Evolutionary conservation across 2,113 vertebrate species (phyloP).

Genomic region (Ascaphus truei): DNA sequence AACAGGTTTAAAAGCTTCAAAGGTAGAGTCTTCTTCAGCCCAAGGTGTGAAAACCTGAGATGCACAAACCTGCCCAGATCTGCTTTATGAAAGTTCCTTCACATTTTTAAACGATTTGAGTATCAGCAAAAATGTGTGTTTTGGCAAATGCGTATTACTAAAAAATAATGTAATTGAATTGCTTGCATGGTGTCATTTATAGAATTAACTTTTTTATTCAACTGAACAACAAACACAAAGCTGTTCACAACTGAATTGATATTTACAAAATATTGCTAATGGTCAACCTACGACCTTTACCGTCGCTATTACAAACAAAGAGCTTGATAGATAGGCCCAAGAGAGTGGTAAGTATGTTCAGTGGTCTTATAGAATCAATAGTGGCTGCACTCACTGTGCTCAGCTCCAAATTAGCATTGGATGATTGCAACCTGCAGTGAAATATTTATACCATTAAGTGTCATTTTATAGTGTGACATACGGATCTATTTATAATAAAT

Average conservation of each 20-base stretch:
- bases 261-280: slow-evolving; percentile 3
- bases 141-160: too few relatives aligned
- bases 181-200: too few relatives aligned
- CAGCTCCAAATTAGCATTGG: slow-evolving; percentile 7
- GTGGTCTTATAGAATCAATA: slow-evolving; percentile 23
- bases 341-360: neutral
- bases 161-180: too few relatives aligned
- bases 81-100: too few relatives aligned
- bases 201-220: too few relatives aligned
- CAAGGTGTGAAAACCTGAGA: too few relatives aligned
- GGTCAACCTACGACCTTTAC: neutral
- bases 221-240: neutral
- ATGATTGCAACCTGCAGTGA: slow-evolving; percentile 10
- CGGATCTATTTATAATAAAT: slow-evolving; percentile 19
- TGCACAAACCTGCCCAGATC: too few relatives aligned
- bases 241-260: neutral
- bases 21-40: too few relatives aligned
- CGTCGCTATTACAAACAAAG: neutral
- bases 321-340: slow-evolving; percentile 9
- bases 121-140: too few relatives aligned
- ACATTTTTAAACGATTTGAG: too few relatives aligned
- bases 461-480: neutral
- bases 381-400: neutral
- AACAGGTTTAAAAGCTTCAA: too few relatives aligned
- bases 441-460: slow-evolving; percentile 25